Evolutionary conservation across 2,113 vertebrate species (phyloP).

Genomic region (Tauraco erythrolophus): DNA sequence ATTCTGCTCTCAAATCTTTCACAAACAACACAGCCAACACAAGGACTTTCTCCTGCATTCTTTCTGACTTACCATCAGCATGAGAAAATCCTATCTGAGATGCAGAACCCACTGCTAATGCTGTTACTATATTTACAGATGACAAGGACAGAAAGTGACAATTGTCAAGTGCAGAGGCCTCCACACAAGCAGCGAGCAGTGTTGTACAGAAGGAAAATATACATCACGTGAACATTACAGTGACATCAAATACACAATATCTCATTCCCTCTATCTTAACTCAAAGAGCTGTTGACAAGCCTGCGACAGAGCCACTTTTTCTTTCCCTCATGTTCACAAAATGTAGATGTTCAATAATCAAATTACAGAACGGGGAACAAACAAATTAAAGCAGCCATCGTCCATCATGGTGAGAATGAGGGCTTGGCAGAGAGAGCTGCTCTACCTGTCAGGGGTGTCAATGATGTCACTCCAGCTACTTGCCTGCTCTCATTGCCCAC

Average conservation of each 20-base stretch:
- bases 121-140: neutral
- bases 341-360: neutral
- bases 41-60: neutral
- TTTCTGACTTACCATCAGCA: neutral
- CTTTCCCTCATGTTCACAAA: neutral
- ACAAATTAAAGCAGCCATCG: neutral
- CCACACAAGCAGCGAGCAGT: neutral
- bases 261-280: neutral
- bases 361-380: neutral
- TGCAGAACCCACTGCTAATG: neutral
- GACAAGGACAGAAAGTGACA: neutral
- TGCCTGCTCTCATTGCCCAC: fast-evolving
- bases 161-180: neutral
- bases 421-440: neutral
- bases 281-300: neutral
- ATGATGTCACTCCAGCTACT: neutral
- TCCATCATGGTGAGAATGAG: neutral
- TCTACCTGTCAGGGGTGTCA: neutral
- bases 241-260: neutral
- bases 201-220: neutral
- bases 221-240: neutral
- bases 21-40: neutral
- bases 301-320: neutral
- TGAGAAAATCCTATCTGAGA: neutral
- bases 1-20: neutral